Conservation (phyloP, 2,888 invertebrate species). For the Druceiella hillmani region DNA sequence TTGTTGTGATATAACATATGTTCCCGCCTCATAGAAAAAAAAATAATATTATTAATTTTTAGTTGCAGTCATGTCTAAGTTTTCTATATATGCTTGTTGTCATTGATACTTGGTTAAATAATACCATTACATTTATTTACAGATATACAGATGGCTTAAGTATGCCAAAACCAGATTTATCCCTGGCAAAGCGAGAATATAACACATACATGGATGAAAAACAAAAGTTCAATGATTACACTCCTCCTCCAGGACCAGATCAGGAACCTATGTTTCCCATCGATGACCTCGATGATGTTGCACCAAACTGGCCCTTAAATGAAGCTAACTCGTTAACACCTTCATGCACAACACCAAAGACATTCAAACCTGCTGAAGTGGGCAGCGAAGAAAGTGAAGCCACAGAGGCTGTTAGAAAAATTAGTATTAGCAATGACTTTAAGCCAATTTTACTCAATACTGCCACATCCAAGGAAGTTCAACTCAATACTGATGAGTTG, state of each 20-base stretch:
- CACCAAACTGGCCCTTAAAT: no score
- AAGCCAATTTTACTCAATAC: conserved; percentile 50
- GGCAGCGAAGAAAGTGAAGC: conserved; percentile 43
- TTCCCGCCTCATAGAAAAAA: no score
- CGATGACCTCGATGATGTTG: conserved; percentile 55
- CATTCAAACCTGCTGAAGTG: conserved; percentile 51
- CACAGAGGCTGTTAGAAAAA: conserved; percentile 53
- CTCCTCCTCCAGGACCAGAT: conserved; percentile 29
- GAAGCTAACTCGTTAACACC: conserved; percentile 42
- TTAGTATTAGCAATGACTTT: conserved; percentile 60
- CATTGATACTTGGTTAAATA: background rate
- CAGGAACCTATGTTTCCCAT: conserved; percentile 64
- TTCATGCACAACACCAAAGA: conserved; percentile 47
- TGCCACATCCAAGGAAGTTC: conserved; percentile 21
- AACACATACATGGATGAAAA: conserved; percentile 33
- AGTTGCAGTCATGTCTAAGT: no score
- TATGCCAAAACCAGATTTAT: conserved; percentile 53
- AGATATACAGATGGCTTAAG: conserved; percentile 56
- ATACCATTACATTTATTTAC: conserved; percentile 16
- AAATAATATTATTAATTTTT: no score
- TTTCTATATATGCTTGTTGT: no score
- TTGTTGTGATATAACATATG: no score
- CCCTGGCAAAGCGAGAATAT: conserved; percentile 39
- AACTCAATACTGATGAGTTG: conserved; percentile 27
- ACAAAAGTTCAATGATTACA: conserved; percentile 27